A percentile compares a stretch with the other conserved stretches of the same genome.
Conservation (phyloP, 2,888 invertebrate genomes). For the Drosophila anceps region DNA sequence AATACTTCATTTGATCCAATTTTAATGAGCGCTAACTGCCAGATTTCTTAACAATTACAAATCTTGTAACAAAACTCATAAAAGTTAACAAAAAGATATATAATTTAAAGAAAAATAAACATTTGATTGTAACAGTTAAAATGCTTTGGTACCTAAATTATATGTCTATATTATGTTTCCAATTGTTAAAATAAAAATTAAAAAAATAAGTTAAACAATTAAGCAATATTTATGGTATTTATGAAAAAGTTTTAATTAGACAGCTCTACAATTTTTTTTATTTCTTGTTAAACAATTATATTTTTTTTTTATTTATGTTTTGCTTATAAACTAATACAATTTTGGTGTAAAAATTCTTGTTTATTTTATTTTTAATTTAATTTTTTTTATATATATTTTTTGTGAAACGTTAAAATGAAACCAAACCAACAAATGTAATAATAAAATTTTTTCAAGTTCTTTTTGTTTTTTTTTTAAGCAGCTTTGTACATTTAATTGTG, state of each 20-base stretch:
- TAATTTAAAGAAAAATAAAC: conserved; percentile 6
- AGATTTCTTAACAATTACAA: conserved; percentile 46
- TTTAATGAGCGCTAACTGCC: conserved; percentile 23
- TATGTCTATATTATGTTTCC: conserved; percentile 21
- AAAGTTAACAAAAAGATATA: neutral
- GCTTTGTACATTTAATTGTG: conserved; percentile 58
- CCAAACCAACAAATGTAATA: conserved; percentile 58
- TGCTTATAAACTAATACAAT: conserved; percentile 59
- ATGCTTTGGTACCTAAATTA: conserved; percentile 12
- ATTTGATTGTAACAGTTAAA: conserved; percentile 31
- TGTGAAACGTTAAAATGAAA: conserved; percentile 64
- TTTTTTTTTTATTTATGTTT: conserved; percentile 5
- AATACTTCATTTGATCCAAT: conserved; percentile 29
- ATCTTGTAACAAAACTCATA: conserved; percentile 10
- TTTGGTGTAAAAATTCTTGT: conserved; percentile 26
- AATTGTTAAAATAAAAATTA: conserved; percentile 50
- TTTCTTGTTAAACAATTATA: conserved; percentile 28
- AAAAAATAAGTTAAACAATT: conserved; percentile 22
- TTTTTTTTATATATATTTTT: conserved; percentile 10
- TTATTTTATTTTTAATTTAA: conserved; percentile 5
- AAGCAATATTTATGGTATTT: conserved; percentile 4
- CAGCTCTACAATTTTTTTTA: conserved; percentile 12
- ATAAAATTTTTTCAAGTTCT: conserved; percentile 5
- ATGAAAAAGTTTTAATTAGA: conserved; percentile 21
- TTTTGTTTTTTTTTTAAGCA: conserved; percentile 47